Percentiles rank a stretch among this genome's conserved stretches.
phyloP scores from a whole-genome alignment of 2,113 vertebrate species.

The Sphaerodactylus townsendi region DNA sequence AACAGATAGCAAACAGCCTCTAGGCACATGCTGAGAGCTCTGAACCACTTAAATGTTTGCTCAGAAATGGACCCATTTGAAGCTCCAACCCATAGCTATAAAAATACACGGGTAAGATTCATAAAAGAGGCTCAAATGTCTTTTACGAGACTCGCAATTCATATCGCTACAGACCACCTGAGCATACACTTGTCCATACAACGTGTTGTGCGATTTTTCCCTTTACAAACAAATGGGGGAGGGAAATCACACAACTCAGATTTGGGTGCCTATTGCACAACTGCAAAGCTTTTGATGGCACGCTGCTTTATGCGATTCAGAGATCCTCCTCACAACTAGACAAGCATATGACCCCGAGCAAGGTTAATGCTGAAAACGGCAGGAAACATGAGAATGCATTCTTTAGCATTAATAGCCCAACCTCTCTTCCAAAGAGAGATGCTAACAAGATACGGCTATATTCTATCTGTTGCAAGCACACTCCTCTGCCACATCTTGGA shows the following conservation, averaged over 20 bases:
- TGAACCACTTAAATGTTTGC: background rate
- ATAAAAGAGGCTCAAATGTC: background rate
- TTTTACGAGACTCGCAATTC: background rate
- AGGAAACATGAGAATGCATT: background rate
- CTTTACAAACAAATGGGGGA: background rate
- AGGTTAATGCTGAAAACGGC: background rate
- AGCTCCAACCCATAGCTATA: background rate
- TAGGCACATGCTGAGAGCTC: background rate
- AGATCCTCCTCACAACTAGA: background rate
- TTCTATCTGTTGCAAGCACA: background rate
- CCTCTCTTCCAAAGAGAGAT: background rate
- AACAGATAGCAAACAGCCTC: background rate
- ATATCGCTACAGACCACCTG: background rate
- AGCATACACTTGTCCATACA: background rate
- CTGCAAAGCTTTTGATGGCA: background rate
- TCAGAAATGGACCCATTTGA: background rate
- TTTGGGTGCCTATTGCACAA: background rate
- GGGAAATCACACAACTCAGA: background rate
- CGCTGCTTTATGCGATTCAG: background rate
- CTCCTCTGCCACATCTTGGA: background rate
- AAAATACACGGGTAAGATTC: background rate
- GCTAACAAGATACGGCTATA: conserved; percentile 19
- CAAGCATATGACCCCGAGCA: background rate
- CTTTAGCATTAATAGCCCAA: background rate
- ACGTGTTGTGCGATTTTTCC: background rate